phyloP scores from a whole-genome alignment of 1,140 invertebrate genomes.

The Bombus difficillimus region DNA sequence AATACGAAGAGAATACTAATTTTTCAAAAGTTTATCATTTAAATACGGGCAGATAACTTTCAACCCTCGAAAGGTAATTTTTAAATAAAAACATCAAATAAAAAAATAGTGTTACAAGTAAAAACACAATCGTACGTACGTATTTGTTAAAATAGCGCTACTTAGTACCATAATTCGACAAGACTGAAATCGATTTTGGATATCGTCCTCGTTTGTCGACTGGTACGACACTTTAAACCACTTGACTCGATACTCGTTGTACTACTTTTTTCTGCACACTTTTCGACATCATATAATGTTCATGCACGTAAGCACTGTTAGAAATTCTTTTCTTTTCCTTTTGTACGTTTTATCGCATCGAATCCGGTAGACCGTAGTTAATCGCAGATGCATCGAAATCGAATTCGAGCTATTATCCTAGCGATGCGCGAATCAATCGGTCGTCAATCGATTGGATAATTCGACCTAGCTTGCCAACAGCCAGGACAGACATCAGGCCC shows the following conservation, averaged over 20 bases:
- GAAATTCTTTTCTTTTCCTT: background rate
- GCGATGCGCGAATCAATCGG: slow-evolving; percentile 76
- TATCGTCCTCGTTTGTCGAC: background rate
- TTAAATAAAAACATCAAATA: too few species aligned
- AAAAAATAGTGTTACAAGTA: background rate
- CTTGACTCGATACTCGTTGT: background rate
- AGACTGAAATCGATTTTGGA: slow-evolving; percentile 2
- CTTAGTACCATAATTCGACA: too few species aligned
- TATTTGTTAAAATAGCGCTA: background rate
- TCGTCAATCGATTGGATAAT: slow-evolving; percentile 78
- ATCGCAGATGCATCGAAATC: slow-evolving; percentile 66
- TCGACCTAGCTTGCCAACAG: slow-evolving; percentile 61
- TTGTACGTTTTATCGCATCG: slow-evolving; percentile 53
- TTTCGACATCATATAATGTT: too few species aligned
- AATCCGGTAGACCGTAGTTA: slow-evolving; percentile 72
- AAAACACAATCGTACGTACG: background rate
- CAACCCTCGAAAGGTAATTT: too few species aligned
- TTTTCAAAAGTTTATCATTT: background rate
- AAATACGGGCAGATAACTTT: background rate
- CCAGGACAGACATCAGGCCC: slow-evolving; percentile 47
- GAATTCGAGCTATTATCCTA: slow-evolving; percentile 75
- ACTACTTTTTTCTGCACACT: too few species aligned
- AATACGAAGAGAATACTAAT: background rate
- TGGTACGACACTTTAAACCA: background rate
- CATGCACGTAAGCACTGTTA: background rate